Conservation (phyloP, 2,888 invertebrate genomes). For the Thereva unica region DNA sequence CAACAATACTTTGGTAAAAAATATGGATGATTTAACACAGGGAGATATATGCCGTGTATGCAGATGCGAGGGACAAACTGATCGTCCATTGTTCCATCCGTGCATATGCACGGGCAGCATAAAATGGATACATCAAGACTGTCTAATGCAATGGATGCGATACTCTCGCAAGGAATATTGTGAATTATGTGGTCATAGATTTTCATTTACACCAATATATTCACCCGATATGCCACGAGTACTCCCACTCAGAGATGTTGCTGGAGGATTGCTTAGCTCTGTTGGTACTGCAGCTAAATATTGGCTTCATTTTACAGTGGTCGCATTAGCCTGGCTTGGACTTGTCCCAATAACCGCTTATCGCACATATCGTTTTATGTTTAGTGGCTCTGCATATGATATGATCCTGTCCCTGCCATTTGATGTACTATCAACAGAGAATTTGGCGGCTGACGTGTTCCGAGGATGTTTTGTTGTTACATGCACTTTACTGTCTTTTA, state of each 20-base stretch:
- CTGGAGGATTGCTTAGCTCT: conserved; percentile 86
- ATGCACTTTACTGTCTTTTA: conserved; percentile 94
- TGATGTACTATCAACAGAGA: conserved; percentile 91
- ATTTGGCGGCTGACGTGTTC: conserved; percentile 90
- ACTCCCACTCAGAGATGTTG: conserved; percentile 88
- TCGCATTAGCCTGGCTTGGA: conserved; percentile 96
- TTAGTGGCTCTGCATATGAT: conserved; percentile 83
- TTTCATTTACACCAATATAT: conserved; percentile 98
- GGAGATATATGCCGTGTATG: conserved; percentile 98
- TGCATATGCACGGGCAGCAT: conserved; percentile 99
- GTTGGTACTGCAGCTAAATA: conserved; percentile 91
- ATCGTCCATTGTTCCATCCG: conserved; percentile 94
- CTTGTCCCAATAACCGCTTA: conserved; percentile 96
- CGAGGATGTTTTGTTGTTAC: conserved; percentile 97
- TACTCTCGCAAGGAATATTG: conserved; percentile 99
- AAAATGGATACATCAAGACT: conserved; percentile 98
- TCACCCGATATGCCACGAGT: conserved; percentile 99
- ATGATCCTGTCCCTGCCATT: conserved; percentile 84
- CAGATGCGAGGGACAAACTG: conserved; percentile 88
- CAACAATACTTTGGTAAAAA: too few species aligned
- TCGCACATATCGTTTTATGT: conserved; percentile 90
- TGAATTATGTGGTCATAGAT: conserved; percentile 95
- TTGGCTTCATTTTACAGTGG: conserved; percentile 96
- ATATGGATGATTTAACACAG: conserved; percentile 57
- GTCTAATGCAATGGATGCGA: conserved; percentile 98